Evolutionary conservation across 2,797 vertebrate species (phyloP), one percentile per base, ranked within the genome.

Genomic region (Sparus aurata): DNA sequence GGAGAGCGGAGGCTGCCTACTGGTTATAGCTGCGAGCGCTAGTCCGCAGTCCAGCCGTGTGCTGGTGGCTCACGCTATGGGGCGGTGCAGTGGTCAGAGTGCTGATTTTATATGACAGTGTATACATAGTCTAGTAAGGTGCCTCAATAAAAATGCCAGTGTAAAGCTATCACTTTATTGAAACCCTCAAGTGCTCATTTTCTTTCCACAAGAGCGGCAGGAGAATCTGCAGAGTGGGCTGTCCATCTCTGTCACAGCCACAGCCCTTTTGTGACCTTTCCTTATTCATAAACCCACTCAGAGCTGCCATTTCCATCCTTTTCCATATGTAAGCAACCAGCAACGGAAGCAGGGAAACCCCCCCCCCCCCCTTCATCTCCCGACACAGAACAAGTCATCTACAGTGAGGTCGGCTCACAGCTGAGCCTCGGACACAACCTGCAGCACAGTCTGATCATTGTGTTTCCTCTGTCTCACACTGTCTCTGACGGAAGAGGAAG

Each of bases 251-350:
- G 90, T 93, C 91, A 90, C 79, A 58, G 72, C 34, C 73, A 16
- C 84, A 87, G 78, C 86, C 91, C 90, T 75, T 83, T 80, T 59
- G 61, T 92, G 87, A 94, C 91, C 92, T 91, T 81, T 90, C 79
- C 80, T 80, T 77, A 91, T 93, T 94, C 89, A 92, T 73, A 82
- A 90, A 82, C 88, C 91, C 89, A 87, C 89, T 89, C 67, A 0
- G 77, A 89, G 65, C 52, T 65, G 47, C 84, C 79, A 87, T 91
- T 91, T 94, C 88, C 91, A 89, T 85, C 84, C 87, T 89, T 85
- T 89, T 93, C 89, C 92, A 94, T 94, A 94, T 94, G 92, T 87
- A 94, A 92, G 92, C 71, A 54, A 59, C 77, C 93, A 92, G 92
- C 71, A 57, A 59, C 77, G 58, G 87, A 93, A 77, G 83, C 67